Base-by-base conservation (phyloP, 2,888 invertebrate genomes). In the Ypsolopha scabrella region DNA sequence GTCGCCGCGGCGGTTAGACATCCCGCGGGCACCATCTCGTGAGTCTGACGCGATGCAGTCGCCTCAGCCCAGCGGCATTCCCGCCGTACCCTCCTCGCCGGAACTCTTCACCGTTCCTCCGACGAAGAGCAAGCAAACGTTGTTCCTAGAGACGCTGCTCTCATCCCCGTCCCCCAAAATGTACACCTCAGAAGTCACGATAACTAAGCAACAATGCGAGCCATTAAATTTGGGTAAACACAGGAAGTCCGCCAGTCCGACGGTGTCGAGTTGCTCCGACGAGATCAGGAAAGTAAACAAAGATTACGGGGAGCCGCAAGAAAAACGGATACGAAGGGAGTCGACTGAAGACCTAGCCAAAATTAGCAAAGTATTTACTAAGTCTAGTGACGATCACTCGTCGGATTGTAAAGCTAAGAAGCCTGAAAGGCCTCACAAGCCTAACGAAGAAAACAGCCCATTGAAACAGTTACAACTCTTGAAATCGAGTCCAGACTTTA, bases 41-140 rank as follows among this genome's bases (percentile, higher is more conserved):
- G 91, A 90, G 61, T 92, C 92, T 1, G 92, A 92, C 68, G 89
- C 92, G 38, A 89, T 92, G 67, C 92, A 92, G 68, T 92, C 93
- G 6, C 92, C 93, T 3, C 91, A 91, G 61, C 91, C 92, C 3
- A 92, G 91, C 59, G 92, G 91, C 14, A 89, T 92, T 52, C 91
- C 92, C 34, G 90, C 91, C 39, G 88, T 92, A 44, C 90, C 91
- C 41, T 90, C 90, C 24, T 92, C 92, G 7, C 92, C 92, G 11
- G 92, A 92, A 72, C 86, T 90, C 63, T 88, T 89, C 53, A 87
- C 88, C 44, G 80, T 87, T 34, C 60, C 85, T 86, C 7, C 68
- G 8, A 73, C 75, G 0, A 86, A 82, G 62, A 79, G 76, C 60
- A 87, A 81, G 68, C 88, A 89, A 65, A 81, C 88, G 9, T 67